Conservation (phyloP, 1,140 invertebrate species). For the Mya arenaria region DNA sequence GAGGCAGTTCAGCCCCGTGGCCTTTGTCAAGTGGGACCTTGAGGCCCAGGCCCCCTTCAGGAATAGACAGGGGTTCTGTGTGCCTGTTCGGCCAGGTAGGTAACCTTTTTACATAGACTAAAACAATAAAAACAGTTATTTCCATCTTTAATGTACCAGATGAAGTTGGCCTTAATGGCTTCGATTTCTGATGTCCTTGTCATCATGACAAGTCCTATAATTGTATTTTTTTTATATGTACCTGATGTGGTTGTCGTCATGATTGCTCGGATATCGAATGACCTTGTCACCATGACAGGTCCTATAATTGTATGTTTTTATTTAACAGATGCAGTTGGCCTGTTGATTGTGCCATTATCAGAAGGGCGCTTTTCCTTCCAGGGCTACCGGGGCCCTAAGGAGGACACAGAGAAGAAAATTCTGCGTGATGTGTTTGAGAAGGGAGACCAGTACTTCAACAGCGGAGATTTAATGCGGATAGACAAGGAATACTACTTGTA, state of each 20-base stretch:
- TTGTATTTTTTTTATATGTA: not conserved
- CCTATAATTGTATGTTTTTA: no score
- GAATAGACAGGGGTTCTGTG: constrained; percentile 38
- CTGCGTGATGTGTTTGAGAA: constrained; percentile 57
- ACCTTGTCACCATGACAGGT: not conserved
- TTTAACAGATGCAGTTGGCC: constrained; percentile 45
- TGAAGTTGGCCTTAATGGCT: not conserved
- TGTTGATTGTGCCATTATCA: constrained; percentile 2
- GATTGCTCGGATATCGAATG: not conserved
- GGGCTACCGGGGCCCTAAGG: constrained; percentile 59
- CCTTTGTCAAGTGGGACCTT: constrained; percentile 44
- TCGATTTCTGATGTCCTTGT: not conserved
- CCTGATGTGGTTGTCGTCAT: not conserved
- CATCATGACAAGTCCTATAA: not conserved
- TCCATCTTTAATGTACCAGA: not conserved
- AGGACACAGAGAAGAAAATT: constrained; percentile 57
- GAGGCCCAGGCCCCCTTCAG: constrained; percentile 27
- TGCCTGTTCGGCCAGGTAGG: constrained; percentile 37
- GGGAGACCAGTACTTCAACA: constrained; percentile 65
- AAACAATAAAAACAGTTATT: not conserved
- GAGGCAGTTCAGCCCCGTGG: constrained; percentile 11
- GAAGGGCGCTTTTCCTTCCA: constrained; percentile 9
- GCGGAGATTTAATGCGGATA: constrained; percentile 66
- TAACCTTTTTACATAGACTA: not conserved
- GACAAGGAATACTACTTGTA: constrained; percentile 72